A percentile compares a stretch with the other conserved stretches of the same genome.
These are phyloP conservation scores for Ptychochromis oligacanthus DNA, from an alignment of 2,113 vertebrate genomes.

Conservation along the genomic window DNA sequence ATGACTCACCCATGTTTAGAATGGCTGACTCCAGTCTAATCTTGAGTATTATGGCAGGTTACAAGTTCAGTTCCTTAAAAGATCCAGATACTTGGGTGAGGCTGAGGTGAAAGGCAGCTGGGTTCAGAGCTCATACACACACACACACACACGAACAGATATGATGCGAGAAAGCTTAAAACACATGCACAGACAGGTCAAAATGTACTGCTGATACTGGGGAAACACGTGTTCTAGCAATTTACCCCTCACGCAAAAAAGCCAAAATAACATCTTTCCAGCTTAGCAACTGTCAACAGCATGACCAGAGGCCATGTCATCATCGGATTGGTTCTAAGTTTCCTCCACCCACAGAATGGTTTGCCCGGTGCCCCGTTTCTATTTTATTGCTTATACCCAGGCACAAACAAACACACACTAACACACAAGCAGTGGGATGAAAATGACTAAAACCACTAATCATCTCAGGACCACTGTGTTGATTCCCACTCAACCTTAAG, in stretches of 20 bases:
- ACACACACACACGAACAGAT: not conserved
- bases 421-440: slow-evolving; percentile 57
- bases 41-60: slow-evolving; percentile 16
- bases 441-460: slow-evolving; percentile 66
- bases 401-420: slow-evolving; percentile 58
- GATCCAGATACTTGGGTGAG: slow-evolving; percentile 28
- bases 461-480: slow-evolving; percentile 61
- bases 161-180: slow-evolving; percentile 4
- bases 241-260: slow-evolving; percentile 48
- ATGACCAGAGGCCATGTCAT: slow-evolving; percentile 61
- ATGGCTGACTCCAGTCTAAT: slow-evolving; percentile 26
- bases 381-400: slow-evolving; percentile 54
- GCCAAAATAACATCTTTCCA: slow-evolving; percentile 58
- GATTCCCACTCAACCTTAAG: slow-evolving; percentile 39
- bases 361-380: slow-evolving; percentile 47
- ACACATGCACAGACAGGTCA: slow-evolving; percentile 1
- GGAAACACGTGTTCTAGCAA: slow-evolving; percentile 45
- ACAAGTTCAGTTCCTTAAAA: slow-evolving; percentile 31
- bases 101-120: slow-evolving; percentile 37
- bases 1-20: slow-evolving; percentile 57
- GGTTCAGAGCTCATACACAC: slow-evolving; percentile 26
- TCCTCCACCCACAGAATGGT: slow-evolving; percentile 62
- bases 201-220: slow-evolving; percentile 20
- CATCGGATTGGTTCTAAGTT: slow-evolving; percentile 59
- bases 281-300: slow-evolving; percentile 66